Evolutionary conservation across 2,888 invertebrate species (phyloP), one percentile per base, ranked within the genome.

Genomic region (Thymelicus sylvestris): DNA sequence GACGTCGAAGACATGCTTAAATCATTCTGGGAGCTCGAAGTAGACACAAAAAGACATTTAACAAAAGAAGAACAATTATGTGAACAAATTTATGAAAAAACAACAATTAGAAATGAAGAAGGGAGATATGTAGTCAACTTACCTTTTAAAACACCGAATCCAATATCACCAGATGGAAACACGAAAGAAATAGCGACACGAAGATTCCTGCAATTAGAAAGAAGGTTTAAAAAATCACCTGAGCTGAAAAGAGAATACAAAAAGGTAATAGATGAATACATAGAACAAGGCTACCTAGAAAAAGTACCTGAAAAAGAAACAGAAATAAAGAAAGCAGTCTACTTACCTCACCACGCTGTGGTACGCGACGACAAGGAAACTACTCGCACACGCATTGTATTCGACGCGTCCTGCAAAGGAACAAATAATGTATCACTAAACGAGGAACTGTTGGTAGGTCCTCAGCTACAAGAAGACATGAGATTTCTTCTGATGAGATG

Each of bases 401-500:
- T 74, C 57, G 75, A 79, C 67, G 77, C 75, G 0, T 78, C 78
- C 1, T 71, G 73, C 3, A 75, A 74, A 38, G 73, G 73, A 0
- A 8, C 41, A 7, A 41, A 41, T 41, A 41, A 41, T 8, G 41
- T 41, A 7, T 41, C 41, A 31, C 65, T 81, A 7, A 80, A 81
- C 71, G 76, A 78, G 8, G 71, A 72, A 1, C 62, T 78, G 6
- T 38, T 79, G n/a, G 72, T 75, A 0, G 78, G 80, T 3, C 77
- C 78, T n/a, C 62, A 63, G 50, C 48, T 81, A n/a, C 79, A 80
- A 73, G 71, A 75, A 44, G 77, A 79, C n/a, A n/a, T n/a, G n/a
- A n/a, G n/a, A n/a, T n/a, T n/a, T n/a, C n/a, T n/a, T n/a, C n/a
- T n/a, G n/a, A 74, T 78, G 65, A 57, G 75, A 68, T 81, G 80